Base-by-base conservation (phyloP, 2,113 vertebrate genomes). In the Chiloscyllium plagiosum region DNA sequence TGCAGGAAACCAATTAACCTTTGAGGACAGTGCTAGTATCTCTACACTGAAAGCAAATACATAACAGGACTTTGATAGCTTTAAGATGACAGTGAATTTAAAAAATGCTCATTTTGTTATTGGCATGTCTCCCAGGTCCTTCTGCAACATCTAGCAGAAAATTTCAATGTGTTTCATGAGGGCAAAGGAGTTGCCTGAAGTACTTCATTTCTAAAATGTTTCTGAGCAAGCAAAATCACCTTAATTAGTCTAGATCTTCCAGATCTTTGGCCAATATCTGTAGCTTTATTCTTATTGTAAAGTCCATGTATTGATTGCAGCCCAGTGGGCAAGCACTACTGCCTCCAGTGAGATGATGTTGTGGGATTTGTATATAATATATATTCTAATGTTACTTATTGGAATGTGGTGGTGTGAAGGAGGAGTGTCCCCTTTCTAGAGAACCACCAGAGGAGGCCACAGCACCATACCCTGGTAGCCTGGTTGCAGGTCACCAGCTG, bases 1-100 rank as follows among this genome's bases (percentile, higher is more conserved):
- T 72, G 47, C 94, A 95, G 69, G 69, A 95, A 95, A 72, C 68
- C 69, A 52, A 50, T 76, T 72, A 95, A 95, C 94, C 94, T 95
- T 72, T 95, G 69, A 95, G 94, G n/a, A 66, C 33, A n/a, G 89
- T 3, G 61, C 37, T 93, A 52, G 69, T 4, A 72, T 26, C 52
- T 94, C 24, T 95, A 26, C 69, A 52, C 24, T 95, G 22, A 52
- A 61, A 95, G 69, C 68, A 72, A 95, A 52, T 95, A 72, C 24
- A 72, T 15, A 72, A 76, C 22, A 26, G 15, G 3, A 29, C 93
- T 26, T 56, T 80, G n/a, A 26, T 72, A 72, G 20, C 47, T 68
- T 50, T 15, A 92, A 37, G 29, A n/a, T 0, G 7, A 19, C 12
- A n/a, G 20, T n/a, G 26, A 15, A 37, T 92, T 65, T 7, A 92